These are phyloP conservation scores for Meloidogyne exigua DNA, from an alignment of 1,140 invertebrate species.

Conservation along the genomic window DNA sequence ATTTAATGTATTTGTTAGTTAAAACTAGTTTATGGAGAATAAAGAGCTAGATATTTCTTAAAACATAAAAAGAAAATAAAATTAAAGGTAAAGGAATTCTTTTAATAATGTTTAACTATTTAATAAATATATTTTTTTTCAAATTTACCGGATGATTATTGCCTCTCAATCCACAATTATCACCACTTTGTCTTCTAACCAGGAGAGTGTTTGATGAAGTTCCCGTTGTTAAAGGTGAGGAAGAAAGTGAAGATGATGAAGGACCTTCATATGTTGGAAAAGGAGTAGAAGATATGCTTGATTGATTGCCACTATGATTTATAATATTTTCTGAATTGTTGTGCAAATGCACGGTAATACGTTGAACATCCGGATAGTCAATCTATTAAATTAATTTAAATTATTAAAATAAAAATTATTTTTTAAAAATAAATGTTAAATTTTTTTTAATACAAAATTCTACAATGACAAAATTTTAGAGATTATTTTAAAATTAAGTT, in stretches of 20 bases:
- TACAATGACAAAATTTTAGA: too few relatives aligned
- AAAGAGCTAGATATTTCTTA: background rate
- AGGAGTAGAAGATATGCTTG: background rate
- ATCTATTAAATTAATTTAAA: conserved; percentile 36
- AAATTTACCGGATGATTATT: background rate
- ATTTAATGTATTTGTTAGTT: background rate
- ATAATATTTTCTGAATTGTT: conserved; percentile 10
- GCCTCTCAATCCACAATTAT: background rate
- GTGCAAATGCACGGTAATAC: conserved; percentile 53
- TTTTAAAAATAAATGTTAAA: too few relatives aligned
- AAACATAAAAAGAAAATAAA: background rate
- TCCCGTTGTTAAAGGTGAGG: background rate
- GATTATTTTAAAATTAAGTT: too few relatives aligned
- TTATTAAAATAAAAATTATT: too few relatives aligned
- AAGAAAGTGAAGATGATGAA: conserved; percentile 17
- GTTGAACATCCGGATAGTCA: conserved; percentile 53
- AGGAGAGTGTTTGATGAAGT: background rate
- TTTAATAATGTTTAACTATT: too few relatives aligned
- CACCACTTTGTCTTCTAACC: background rate
- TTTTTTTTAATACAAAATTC: too few relatives aligned
- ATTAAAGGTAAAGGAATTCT: too few relatives aligned
- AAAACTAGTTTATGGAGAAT: background rate
- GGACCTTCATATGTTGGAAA: background rate
- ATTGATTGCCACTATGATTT: conserved; percentile 9
- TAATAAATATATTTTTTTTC: background rate